These are phyloP conservation scores for Thaleichthys pacificus DNA, from an alignment of 2,797 vertebrate species.

Conservation along the genomic window DNA sequence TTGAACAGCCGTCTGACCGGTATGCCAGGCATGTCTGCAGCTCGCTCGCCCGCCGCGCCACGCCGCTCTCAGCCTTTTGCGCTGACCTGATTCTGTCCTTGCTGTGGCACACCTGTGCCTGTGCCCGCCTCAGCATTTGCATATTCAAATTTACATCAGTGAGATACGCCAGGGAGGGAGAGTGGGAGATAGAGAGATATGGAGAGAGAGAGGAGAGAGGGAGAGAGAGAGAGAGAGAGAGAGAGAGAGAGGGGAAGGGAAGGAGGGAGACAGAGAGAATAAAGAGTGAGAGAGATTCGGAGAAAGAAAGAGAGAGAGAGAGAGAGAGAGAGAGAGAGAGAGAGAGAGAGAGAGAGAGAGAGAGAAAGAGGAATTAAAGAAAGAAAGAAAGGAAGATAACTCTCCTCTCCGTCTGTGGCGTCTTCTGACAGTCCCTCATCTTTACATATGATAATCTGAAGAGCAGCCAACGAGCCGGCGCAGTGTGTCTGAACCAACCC, in stretches of 20 bases:
- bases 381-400: conserved; percentile 27
- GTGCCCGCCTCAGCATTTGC: conserved; percentile 65
- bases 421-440: conserved; percentile 65
- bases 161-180: conserved; percentile 10
- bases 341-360: conserved; percentile 18
- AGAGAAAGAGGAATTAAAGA: too few relatives aligned
- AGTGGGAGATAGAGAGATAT: neutral
- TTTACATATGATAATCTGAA: conserved; percentile 72
- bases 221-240: conserved; percentile 19
- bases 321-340: too few relatives aligned
- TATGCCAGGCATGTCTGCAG: conserved; percentile 56
- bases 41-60: conserved; percentile 6
- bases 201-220: conserved; percentile 10
- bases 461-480: conserved; percentile 64
- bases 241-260: neutral
- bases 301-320: neutral
- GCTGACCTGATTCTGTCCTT: conserved; percentile 75
- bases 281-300: conserved; percentile 19
- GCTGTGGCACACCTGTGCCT: conserved; percentile 73
- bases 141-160: conserved; percentile 72
- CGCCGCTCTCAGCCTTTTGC: conserved; percentile 26
- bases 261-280: conserved; percentile 7
- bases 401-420: conserved; percentile 49
- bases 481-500: conserved; percentile 57
- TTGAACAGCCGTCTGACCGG: conserved; percentile 68